A percentile compares a stretch with the other conserved stretches of the same genome.
Evolutionary conservation across 2,797 vertebrate genomes (phyloP).

Genomic region (Acipenser transmontanus): DNA sequence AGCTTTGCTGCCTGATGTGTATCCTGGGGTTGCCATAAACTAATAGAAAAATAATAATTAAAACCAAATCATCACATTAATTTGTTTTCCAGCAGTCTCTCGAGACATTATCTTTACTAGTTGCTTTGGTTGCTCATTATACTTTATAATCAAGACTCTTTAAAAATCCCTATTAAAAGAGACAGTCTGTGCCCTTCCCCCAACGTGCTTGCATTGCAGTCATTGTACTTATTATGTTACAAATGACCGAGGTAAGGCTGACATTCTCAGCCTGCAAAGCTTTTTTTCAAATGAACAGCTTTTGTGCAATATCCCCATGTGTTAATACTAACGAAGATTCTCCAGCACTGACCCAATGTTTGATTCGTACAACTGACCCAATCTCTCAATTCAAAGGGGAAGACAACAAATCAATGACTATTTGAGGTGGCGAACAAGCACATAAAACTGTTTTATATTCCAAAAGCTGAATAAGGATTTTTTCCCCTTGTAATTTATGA

Average conservation of each 20-base stretch:
- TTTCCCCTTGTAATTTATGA: constrained; percentile 42
- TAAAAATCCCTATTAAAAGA: constrained; percentile 73
- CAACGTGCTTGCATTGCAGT: constrained; percentile 73
- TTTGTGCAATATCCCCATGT: constrained; percentile 76
- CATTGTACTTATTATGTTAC: constrained; percentile 97
- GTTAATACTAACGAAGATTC: constrained; percentile 96
- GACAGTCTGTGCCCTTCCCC: constrained; percentile 82
- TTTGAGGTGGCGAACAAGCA: constrained; percentile 34
- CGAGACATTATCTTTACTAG: constrained; percentile 73
- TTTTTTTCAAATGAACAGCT: constrained; percentile 80
- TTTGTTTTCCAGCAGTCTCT: constrained; percentile 77
- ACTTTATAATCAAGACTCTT: constrained; percentile 84
- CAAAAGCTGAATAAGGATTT: constrained; percentile 44
- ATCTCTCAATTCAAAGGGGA: constrained; percentile 59
- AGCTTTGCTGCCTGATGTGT: constrained; percentile 70
- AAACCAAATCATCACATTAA: constrained; percentile 79
- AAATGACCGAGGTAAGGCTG: constrained; percentile 92
- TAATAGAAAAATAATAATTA: constrained; percentile 86
- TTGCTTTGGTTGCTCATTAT: constrained; percentile 86
- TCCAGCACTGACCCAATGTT: constrained; percentile 63
- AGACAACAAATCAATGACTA: constrained; percentile 51
- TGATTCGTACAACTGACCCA: constrained; percentile 32
- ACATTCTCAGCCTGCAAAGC: constrained; percentile 79
- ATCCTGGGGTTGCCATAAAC: constrained; percentile 62
- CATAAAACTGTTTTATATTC: constrained; percentile 48